phyloP scores from a whole-genome alignment of 2,797 vertebrate species.

The Pristis pectinata region DNA sequence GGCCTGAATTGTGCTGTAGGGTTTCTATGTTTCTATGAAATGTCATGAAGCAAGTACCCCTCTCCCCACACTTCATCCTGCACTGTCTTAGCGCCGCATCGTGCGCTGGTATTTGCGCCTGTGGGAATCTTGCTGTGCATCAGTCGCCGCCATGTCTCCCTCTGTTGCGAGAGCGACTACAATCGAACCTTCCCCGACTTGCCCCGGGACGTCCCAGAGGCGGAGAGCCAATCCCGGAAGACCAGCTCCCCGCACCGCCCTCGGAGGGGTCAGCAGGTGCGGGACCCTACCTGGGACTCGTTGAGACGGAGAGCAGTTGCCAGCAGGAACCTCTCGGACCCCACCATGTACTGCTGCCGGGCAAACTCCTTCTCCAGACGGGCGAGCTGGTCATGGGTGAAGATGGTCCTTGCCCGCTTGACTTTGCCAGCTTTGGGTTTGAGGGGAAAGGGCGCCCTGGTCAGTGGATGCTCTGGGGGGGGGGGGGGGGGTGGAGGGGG shows the following conservation, averaged over 20 bases:
- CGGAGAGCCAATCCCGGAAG: not conserved
- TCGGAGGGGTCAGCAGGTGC: fast-evolving
- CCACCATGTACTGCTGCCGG: constrained; percentile 76
- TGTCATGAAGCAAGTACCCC: too few relatives aligned
- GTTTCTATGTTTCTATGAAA: too few relatives aligned
- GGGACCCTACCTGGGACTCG: constrained; percentile 63
- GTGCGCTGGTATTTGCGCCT: too few relatives aligned
- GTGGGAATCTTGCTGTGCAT: too few relatives aligned
- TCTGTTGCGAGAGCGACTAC: too few relatives aligned
- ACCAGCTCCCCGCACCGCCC: not conserved
- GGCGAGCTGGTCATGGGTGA: constrained; percentile 74
- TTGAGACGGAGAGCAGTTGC: constrained; percentile 68
- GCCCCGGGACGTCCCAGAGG: too few relatives aligned
- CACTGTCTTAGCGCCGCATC: too few relatives aligned
- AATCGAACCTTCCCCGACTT: not conserved
- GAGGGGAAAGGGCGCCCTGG: constrained; percentile 44
- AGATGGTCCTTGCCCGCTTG: constrained; percentile 70
- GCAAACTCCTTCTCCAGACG: constrained; percentile 74
- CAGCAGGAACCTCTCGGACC: constrained; percentile 68
- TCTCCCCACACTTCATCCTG: too few relatives aligned
- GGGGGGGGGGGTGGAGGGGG: not conserved
- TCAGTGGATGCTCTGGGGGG: constrained; percentile 42
- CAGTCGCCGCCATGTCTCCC: too few relatives aligned
- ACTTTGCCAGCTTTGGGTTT: constrained; percentile 65
- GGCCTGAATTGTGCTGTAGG: too few relatives aligned